Percentiles rank a stretch among this genome's conserved stretches.
Conservation (phyloP, 1,140 invertebrate genomes). For the Pogonomyrmex barbatus region DNA sequence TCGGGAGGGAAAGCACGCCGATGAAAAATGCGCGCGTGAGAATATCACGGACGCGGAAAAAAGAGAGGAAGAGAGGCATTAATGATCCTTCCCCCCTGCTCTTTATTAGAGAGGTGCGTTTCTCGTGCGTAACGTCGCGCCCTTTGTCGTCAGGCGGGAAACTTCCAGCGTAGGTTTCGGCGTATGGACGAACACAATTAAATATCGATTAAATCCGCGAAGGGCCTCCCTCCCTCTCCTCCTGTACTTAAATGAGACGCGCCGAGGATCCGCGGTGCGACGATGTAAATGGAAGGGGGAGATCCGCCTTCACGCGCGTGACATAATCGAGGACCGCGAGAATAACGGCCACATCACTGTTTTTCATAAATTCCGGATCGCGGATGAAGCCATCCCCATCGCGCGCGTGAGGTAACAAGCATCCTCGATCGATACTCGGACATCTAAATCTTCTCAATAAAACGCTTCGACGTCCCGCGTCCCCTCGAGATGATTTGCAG, state of each 20-base stretch:
- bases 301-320: background rate
- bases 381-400: background rate
- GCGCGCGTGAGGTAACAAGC: background rate
- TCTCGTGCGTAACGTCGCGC: constrained; percentile 24
- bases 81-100: constrained; percentile 56
- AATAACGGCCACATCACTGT: background rate
- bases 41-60: constrained; percentile 54
- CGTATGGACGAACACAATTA: background rate
- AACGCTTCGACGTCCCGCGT: background rate
- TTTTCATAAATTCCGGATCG: background rate
- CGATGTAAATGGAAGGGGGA: background rate
- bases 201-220: constrained; percentile 17
- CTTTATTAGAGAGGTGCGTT: constrained; percentile 72
- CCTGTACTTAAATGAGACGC: background rate
- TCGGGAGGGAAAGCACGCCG: background rate
- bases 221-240: background rate
- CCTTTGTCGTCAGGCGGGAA: constrained; percentile 10
- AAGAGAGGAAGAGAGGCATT: constrained; percentile 45
- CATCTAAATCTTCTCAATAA: constrained; percentile 14
- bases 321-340: no score
- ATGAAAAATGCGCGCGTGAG: constrained; percentile 60
- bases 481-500: constrained; percentile 37
- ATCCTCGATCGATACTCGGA: background rate
- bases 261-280: background rate
- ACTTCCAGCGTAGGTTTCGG: background rate